Conservation (phyloP, 2,113 vertebrate species). For the Anolis sagrei region DNA sequence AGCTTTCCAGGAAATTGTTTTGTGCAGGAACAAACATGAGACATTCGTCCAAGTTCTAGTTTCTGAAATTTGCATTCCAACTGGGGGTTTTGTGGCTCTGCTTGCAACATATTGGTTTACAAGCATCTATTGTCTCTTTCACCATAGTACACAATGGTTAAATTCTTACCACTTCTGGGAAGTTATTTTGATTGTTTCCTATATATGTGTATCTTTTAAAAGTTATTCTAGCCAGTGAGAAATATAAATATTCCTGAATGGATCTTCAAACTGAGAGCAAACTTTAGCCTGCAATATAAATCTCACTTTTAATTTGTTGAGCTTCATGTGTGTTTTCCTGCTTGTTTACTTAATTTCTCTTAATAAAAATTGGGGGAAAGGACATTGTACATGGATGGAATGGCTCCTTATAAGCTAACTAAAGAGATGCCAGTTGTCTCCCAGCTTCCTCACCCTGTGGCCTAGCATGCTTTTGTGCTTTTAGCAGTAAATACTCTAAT, state of each 20-base stretch:
- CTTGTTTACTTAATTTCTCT: background rate
- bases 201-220: background rate
- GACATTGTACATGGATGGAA: background rate
- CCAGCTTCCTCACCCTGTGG: background rate
- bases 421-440: background rate
- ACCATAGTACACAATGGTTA: background rate
- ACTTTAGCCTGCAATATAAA: background rate
- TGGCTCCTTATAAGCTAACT: background rate
- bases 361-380: background rate
- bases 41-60: background rate
- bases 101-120: background rate
- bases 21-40: no score
- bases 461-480: background rate
- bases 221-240: background rate
- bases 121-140: background rate
- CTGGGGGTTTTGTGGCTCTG: no score
- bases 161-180: background rate
- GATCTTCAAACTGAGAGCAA: background rate
- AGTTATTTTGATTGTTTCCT: background rate
- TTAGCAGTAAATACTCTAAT: background rate
- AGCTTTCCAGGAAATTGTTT: no score
- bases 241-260: background rate
- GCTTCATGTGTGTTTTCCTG: background rate
- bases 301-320: background rate
- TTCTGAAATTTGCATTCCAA: background rate